Evolutionary conservation across 2,797 vertebrate species (phyloP), one percentile per base, ranked within the genome.

Genomic region (Chrysocyon brachyurus): DNA sequence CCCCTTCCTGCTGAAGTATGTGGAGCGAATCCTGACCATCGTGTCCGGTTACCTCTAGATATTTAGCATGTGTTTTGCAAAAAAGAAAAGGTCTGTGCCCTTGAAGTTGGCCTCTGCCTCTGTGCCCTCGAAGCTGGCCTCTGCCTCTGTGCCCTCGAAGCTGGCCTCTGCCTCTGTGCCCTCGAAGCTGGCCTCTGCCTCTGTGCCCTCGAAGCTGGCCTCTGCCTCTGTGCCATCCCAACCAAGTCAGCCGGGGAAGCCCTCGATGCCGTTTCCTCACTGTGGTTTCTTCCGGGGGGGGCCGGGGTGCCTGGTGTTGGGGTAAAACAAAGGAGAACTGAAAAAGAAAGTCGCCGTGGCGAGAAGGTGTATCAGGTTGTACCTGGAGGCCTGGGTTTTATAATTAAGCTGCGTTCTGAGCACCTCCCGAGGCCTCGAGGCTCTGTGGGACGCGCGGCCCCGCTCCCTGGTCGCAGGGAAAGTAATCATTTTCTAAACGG

Each of bases 401-500:
- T 95, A 72, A 96, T 97, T 93, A 95, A 87, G 56, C 91, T 10
- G 19, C 0, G 2, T 79, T 90, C 61, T 95, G 81, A 84, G 75
- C 91, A 70, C 57, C 90, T 97, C 77, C 93, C 81, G 61, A 93
- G 89, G 95, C 91, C 81, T 59, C 84, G n/a, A 93, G 73, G 75
- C 15, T 0, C 93, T 22, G 59, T 78, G 91, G 83, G 93, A 94
- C 52, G 3, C 49, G 59, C 33, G 52, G 77, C 17, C 56, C n/a
- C 24, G 10, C 52, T 56, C 70, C 87, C 73, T 61, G 81, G 79
- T 81, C 6, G 0, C 95, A 91, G 91, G 90, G 97, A 97, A 96
- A 97, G 97, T 97, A 98, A 97, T 98, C 96, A 97, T 94, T 94
- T 97, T 97, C 93, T 81, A 96, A 98, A 94, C 0, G 16, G 94